phyloP scores from a whole-genome alignment of 2,797 vertebrate species.

The Tachyglossus aculeatus region DNA sequence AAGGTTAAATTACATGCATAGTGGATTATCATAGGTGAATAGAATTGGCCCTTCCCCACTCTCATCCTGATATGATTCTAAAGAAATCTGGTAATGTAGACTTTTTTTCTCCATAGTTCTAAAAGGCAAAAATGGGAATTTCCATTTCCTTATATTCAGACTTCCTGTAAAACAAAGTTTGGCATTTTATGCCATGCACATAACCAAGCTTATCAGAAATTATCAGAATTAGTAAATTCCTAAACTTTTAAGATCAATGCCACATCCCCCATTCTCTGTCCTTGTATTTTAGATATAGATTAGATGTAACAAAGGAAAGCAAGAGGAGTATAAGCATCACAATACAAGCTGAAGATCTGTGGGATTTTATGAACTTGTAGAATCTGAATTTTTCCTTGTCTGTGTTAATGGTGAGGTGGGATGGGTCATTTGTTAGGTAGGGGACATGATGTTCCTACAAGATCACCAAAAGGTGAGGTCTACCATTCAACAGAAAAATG shows the following conservation, averaged over 20 bases:
- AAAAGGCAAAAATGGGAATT: neutral
- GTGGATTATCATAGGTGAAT: too few relatives aligned
- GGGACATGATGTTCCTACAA: too few relatives aligned
- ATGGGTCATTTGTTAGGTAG: too few relatives aligned
- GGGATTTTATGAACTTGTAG: neutral
- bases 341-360: neutral
- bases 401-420: too few relatives aligned
- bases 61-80: too few relatives aligned
- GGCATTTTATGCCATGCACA: neutral
- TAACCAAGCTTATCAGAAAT: neutral
- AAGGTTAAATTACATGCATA: too few relatives aligned
- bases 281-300: neutral
- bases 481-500: conserved; percentile 57
- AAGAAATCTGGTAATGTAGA: neutral
- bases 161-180: neutral
- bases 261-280: neutral
- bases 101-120: neutral
- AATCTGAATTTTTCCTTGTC: neutral
- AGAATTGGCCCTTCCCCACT: too few relatives aligned
- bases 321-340: neutral
- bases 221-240: neutral
- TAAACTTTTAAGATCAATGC: neutral
- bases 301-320: neutral
- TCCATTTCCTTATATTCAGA: neutral
- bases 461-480: conserved; percentile 29